Conservation (phyloP, 2,113 vertebrate species). For the Sterna hirundo region DNA sequence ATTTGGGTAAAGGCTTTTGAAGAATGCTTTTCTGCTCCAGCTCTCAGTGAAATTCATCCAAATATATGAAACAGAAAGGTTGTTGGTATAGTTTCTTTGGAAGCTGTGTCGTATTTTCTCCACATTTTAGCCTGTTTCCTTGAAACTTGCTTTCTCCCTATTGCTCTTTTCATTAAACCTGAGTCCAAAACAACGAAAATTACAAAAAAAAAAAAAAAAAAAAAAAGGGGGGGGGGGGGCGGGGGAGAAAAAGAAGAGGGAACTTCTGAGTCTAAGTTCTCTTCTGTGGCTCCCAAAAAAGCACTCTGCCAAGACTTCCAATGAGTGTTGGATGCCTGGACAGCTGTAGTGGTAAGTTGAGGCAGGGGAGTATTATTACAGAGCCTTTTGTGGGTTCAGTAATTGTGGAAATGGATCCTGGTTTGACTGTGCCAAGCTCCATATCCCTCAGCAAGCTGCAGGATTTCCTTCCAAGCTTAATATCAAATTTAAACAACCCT, state of each 20-base stretch:
- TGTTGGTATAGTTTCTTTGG: constrained; percentile 21
- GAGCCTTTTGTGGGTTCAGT: not conserved
- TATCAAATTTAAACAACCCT: not conserved
- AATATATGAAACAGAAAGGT: not conserved
- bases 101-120: not conserved
- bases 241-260: not conserved
- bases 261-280: not conserved
- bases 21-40: constrained; percentile 39
- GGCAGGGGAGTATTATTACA: not conserved
- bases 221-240: too few relatives aligned
- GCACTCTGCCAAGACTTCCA: not conserved
- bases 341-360: not conserved
- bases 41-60: constrained; percentile 17
- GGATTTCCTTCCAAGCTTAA: not conserved
- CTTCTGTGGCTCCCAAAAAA: not conserved
- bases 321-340: not conserved
- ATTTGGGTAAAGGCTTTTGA: constrained; percentile 19
- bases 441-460: not conserved
- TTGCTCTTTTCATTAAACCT: not conserved
- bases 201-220: not conserved
- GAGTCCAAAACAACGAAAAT: not conserved
- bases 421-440: not conserved
- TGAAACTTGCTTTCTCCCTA: not conserved
- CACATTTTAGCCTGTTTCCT: not conserved
- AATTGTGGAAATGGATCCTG: not conserved